Conservation (phyloP, 2,888 invertebrate species). For the Neria commutata region DNA sequence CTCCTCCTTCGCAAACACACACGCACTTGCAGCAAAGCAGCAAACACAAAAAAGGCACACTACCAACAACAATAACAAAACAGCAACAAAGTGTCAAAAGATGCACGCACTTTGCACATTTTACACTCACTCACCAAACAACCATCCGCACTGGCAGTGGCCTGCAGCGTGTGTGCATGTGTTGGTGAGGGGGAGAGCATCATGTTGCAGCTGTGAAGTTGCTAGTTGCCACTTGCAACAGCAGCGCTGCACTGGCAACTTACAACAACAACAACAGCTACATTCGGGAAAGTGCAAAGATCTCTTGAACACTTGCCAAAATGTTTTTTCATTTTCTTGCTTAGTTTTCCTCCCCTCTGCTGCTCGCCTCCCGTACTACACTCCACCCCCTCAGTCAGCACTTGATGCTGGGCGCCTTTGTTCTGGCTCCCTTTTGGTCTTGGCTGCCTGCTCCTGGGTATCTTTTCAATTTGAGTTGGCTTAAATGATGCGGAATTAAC, state of each 20-base stretch:
- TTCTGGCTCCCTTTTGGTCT: too few relatives aligned
- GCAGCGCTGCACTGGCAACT: not conserved
- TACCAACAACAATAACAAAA: not conserved
- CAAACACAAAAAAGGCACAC: not conserved
- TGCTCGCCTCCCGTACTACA: too few relatives aligned
- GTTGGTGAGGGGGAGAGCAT: too few relatives aligned
- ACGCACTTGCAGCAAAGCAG: not conserved
- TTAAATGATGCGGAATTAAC: slow-evolving; percentile 37
- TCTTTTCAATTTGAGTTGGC: slow-evolving; percentile 8
- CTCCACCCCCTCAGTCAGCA: too few relatives aligned
- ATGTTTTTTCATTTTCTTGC: not conserved
- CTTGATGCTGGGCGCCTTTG: too few relatives aligned
- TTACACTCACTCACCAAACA: not conserved
- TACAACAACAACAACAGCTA: not conserved
- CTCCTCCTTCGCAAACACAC: not conserved
- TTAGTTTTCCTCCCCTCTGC: too few relatives aligned
- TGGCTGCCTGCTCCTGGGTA: not conserved
- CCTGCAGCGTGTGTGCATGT: too few relatives aligned
- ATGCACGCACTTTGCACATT: slow-evolving; percentile 16
- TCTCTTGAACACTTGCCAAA: not conserved
- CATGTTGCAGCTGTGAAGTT: too few relatives aligned
- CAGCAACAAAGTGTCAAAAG: slow-evolving; percentile 14
- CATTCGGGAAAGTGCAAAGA: not conserved
- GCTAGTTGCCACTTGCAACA: too few relatives aligned
- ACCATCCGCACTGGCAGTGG: too few relatives aligned